These are phyloP conservation scores for Disparrhopalites patrizii DNA, from an alignment of 2,888 invertebrate species.

Conservation along the genomic window DNA sequence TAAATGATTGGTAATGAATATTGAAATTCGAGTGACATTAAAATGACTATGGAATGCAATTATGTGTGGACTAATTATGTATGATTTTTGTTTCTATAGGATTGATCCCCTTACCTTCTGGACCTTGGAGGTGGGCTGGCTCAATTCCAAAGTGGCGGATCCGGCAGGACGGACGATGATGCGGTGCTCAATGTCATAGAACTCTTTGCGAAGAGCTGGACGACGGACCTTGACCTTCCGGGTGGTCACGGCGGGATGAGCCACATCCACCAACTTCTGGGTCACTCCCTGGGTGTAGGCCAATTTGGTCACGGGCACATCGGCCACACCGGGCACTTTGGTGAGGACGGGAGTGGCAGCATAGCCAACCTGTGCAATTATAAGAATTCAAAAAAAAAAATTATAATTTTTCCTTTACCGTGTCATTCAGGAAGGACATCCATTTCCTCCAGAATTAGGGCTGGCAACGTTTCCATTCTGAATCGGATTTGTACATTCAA, in stretches of 20 bases:
- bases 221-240: slow-evolving; percentile 59
- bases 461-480: too few relatives aligned
- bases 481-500: too few relatives aligned
- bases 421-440: too few relatives aligned
- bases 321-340: slow-evolving; percentile 52
- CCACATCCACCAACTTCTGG: slow-evolving; percentile 59
- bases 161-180: slow-evolving; percentile 61
- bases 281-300: slow-evolving; percentile 56
- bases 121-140: slow-evolving; percentile 59
- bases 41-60: too few relatives aligned
- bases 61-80: too few relatives aligned
- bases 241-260: slow-evolving; percentile 59
- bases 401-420: too few relatives aligned
- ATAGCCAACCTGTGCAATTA: slow-evolving; percentile 42
- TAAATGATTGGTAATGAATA: too few relatives aligned
- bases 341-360: slow-evolving; percentile 45
- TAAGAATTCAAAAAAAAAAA: neutral
- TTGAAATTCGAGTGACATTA: too few relatives aligned
- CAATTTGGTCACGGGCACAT: slow-evolving; percentile 55
- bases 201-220: slow-evolving; percentile 62
- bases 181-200: slow-evolving; percentile 62
- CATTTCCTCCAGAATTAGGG: too few relatives aligned
- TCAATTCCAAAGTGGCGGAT: slow-evolving; percentile 60
- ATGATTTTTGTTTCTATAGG: too few relatives aligned
- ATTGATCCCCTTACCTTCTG: slow-evolving; percentile 53